phyloP scores from a whole-genome alignment of 1,140 invertebrate species.

The Chrysoperla carnea region DNA sequence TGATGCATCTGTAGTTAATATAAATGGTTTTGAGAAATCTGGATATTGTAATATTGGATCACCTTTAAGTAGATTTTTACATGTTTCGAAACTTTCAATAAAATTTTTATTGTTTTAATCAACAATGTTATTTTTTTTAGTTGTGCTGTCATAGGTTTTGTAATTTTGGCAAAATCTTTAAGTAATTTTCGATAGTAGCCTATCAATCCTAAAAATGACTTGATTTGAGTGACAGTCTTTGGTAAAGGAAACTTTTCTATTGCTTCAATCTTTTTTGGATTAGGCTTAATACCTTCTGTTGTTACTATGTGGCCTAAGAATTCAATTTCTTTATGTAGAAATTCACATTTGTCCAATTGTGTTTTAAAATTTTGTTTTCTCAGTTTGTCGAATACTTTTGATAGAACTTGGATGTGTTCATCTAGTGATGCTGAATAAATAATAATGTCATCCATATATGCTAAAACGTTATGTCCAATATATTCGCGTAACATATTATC shows the following conservation, averaged over 20 bases:
- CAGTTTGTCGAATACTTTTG: slow-evolving; percentile 9
- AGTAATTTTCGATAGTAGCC: slow-evolving; percentile 8
- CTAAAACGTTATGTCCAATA: slow-evolving; percentile 12
- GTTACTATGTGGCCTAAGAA: slow-evolving; percentile 6
- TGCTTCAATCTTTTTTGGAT: slow-evolving; percentile 9
- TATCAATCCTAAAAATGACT: slow-evolving; percentile 7
- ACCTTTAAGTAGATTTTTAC: slow-evolving; percentile 6
- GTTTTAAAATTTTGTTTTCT: slow-evolving; percentile 10
- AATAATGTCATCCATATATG: slow-evolving; percentile 20
- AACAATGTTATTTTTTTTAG: slow-evolving; percentile 14
- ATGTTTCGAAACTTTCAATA: slow-evolving; percentile 4
- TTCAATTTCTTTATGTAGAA: slow-evolving; percentile 6
- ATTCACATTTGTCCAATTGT: slow-evolving; percentile 12
- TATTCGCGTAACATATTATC: slow-evolving; percentile 19
- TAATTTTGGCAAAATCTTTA: slow-evolving; percentile 14
- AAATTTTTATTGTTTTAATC: slow-evolving; percentile 2
- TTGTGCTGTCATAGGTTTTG: slow-evolving; percentile 17
- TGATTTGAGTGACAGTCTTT: slow-evolving; percentile 9
- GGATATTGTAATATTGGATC: slow-evolving; percentile 9
- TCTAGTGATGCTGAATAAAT: slow-evolving; percentile 8
- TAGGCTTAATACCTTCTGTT: slow-evolving; percentile 6
- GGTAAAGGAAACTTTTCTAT: slow-evolving; percentile 9
- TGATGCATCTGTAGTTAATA: slow-evolving; percentile 5
- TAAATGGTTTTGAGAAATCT: slow-evolving; percentile 6
- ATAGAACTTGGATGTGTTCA: slow-evolving; percentile 8